Evolutionary conservation across 1,140 invertebrate species (phyloP).

Genomic region (Ceratitis capitata): DNA sequence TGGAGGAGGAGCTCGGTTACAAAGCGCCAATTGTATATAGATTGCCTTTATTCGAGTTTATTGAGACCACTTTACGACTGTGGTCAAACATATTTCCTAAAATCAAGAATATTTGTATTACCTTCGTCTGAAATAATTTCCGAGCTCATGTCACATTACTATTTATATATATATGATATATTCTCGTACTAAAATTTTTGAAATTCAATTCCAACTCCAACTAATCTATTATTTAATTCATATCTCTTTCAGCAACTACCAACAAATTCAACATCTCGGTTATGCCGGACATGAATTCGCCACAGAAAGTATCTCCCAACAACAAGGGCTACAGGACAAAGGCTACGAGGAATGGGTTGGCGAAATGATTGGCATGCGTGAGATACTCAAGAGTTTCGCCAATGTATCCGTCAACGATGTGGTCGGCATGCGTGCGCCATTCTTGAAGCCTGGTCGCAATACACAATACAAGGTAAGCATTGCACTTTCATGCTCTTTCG

Average conservation of each 20-base stretch:
- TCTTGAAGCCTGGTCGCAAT: constrained; percentile 89
- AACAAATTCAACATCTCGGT: constrained; percentile 88
- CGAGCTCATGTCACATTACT: no score
- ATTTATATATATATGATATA: no score
- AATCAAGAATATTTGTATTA: no score
- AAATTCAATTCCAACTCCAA: no score
- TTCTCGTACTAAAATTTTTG: no score
- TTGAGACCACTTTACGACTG: no score
- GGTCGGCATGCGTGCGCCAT: constrained; percentile 88
- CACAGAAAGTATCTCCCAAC: constrained; percentile 85
- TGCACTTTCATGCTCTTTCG: rapidly evolving
- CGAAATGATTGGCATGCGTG: constrained; percentile 93
- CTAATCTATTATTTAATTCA: background rate
- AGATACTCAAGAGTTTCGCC: constrained; percentile 83
- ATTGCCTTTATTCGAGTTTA: no score
- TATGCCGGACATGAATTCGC: constrained; percentile 92
- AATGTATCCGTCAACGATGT: constrained; percentile 85
- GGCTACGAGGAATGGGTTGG: constrained; percentile 91
- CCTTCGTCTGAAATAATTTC: no score
- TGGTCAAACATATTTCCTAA: no score
- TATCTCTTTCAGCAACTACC: constrained; percentile 81
- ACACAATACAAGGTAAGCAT: constrained; percentile 85
- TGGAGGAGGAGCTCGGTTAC: no score
- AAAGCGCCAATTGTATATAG: no score
- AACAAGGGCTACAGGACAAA: constrained; percentile 86